Base-by-base conservation (phyloP, 53 echinoderm and acorn worm genomes). In the Paracentrotus lividus region DNA sequence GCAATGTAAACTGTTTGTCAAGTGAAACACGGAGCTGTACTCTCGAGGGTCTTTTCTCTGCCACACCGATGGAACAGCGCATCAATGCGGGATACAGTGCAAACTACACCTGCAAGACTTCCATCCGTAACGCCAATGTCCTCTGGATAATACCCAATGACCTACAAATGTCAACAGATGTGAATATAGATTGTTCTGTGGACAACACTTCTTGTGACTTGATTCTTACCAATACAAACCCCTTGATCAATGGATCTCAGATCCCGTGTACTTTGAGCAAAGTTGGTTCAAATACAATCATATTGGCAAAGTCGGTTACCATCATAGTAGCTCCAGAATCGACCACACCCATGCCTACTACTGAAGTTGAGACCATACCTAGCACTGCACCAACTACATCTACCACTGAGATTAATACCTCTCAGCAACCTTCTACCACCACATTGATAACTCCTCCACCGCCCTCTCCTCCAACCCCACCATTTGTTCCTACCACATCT, bases 361-460 rank as follows among this genome's bases (percentile, higher is more conserved):
- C 86, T 0, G 34, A 2, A 3, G 15, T 86, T 8, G 45, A 12
- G 26, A 15, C 51, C n/a, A 60, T 60, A n/a, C 15, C 14, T 27
- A 52, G 27, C 12, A 85, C 53, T 23, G 29, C 18, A 53, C 54
- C 52, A 52, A 23, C 84, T 52, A 5, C 27, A 13, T 18, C 85
- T 51, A 85, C 77, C 20, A 8, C 18, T 42, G 15, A 51, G 53
- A 4, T 13, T n/a, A 85, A 2, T 40, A 52, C 85, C 8, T 31
- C 86, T 55, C 64, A 38, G n/a, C 89, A 58, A 42, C 43, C 64
- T 42, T 64, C 64, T 24, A 38, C 65, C 10, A 90, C 89, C 43
- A n/a, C 65, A 44, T 59, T 89, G 42, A 89, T 59, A 89, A 59
- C 89, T 9, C 59, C 89, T 64, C 89, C 89, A n/a, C 89, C 89